Percentiles rank a stretch among this genome's conserved stretches.
Evolutionary conservation across 2,113 vertebrate genomes (phyloP).

Genomic region (Odontesthes bonariensis): DNA sequence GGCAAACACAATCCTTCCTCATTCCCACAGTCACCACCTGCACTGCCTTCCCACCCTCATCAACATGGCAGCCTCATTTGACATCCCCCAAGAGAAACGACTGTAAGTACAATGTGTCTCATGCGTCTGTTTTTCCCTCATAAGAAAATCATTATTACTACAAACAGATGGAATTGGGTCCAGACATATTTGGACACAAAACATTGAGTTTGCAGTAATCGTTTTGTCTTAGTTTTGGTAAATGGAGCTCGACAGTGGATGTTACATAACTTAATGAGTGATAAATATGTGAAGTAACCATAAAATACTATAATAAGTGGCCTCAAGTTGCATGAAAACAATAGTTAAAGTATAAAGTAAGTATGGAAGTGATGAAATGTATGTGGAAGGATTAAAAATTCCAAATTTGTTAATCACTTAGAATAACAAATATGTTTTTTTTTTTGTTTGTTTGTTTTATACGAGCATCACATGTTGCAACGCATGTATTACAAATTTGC

Average conservation of each 20-base stretch:
- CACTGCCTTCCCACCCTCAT: constrained; percentile 97
- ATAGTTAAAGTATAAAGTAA: too few relatives aligned
- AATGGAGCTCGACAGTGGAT: too few relatives aligned
- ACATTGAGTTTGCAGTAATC: background rate
- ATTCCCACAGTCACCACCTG: constrained; percentile 97
- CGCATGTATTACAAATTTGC: background rate
- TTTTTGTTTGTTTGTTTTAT: background rate
- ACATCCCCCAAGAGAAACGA: constrained; percentile 95
- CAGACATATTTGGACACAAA: constrained; percentile 11
- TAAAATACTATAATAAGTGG: too few relatives aligned
- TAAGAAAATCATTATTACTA: constrained; percentile 4
- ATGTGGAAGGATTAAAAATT: too few relatives aligned
- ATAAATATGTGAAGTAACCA: too few relatives aligned
- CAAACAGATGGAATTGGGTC: background rate
- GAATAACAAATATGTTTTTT: background rate
- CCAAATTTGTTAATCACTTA: too few relatives aligned
- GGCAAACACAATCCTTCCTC: constrained; percentile 98
- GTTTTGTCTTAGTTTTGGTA: background rate
- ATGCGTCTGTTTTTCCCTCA: background rate
- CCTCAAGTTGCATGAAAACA: too few relatives aligned
- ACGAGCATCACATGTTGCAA: background rate
- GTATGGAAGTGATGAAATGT: too few relatives aligned
- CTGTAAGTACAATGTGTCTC: constrained; percentile 85
- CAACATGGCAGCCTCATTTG: constrained; percentile 98
- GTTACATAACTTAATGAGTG: too few relatives aligned